Base-by-base conservation (phyloP, 2,113 vertebrate genomes). In the Lanius ludovicianus region DNA sequence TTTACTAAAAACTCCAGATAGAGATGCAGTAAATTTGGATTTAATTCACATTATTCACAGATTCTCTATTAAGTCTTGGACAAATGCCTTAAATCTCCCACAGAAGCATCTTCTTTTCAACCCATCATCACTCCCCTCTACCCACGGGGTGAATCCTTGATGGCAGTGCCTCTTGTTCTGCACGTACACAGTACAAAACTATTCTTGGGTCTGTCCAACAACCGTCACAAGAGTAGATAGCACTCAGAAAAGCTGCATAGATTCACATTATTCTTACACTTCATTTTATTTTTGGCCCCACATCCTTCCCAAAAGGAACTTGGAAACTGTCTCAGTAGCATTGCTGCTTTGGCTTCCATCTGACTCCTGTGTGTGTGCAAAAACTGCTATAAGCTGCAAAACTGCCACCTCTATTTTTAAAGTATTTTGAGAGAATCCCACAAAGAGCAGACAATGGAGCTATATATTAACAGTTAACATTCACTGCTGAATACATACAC, bases 251-350 rank as follows among this genome's bases (percentile, higher is more conserved):
- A 95, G 31, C 68, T 95, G 92, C 84, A 74, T 39, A 75, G 63
- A 47, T 49, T 84, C 41, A 82, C 75, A 90, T 88, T 94, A 88
- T 83, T 95, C 93, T 94, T 87, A 56, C 71, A 76, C 39, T 88
- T 91, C 8, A 28, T 86, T 95, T 94, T 95, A 96, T 94, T 96
- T 96, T 91, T 96, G 90, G 92, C 87, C 63, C 62, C 88, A 96
- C 87, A 90, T 95, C 95, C 90, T 96, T 96, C 91, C 87, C 85
- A 70, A 90, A 96, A 90, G 94, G 92, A 96, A 94, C 87, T 90
- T 94, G 85, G 78, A 87, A 93, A 69, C 37, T 74, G 84, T 80
- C 88, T 95, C 77, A 84, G 57, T 60, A 94, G 81, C 74, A 50
- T 15, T 94, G 74, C 81, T 2, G 19, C 67, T 86, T 80, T 71